A percentile compares a stretch with the other conserved stretches of the same genome.
Evolutionary conservation across 2,113 vertebrate genomes (phyloP).

Genomic region (Cavia aperea): DNA sequence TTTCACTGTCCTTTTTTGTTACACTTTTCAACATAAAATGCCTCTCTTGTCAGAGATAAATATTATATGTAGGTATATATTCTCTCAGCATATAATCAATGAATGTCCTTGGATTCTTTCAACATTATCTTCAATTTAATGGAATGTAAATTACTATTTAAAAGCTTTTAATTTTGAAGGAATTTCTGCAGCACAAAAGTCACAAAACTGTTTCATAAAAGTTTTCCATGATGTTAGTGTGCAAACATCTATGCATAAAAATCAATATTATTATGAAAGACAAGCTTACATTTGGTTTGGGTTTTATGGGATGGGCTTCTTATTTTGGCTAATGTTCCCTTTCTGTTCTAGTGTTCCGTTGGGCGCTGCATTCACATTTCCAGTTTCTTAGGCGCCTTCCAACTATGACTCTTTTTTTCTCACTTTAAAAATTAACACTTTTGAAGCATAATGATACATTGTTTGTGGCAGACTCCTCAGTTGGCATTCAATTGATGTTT

Average conservation of each 20-base stretch:
- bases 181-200: not conserved
- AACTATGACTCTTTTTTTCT: not conserved
- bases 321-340: not conserved
- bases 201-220: not conserved
- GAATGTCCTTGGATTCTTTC: not conserved
- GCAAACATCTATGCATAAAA: not conserved
- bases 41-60: not conserved
- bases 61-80: not conserved
- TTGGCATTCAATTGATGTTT: not conserved
- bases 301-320: not conserved
- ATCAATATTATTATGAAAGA: not conserved
- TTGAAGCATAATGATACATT: not conserved
- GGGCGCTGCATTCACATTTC: not conserved
- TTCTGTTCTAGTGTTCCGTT: not conserved
- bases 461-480: not conserved
- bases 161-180: not conserved
- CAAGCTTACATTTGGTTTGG: not conserved
- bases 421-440: not conserved
- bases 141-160: not conserved
- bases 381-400: not conserved
- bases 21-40: not conserved
- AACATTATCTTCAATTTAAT: not conserved
- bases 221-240: not conserved
- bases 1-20: not conserved
- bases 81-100: not conserved